Percentiles rank a stretch among this genome's conserved stretches.
phyloP scores from a whole-genome alignment of 2,888 invertebrate genomes.

The Oligia strigilis region DNA sequence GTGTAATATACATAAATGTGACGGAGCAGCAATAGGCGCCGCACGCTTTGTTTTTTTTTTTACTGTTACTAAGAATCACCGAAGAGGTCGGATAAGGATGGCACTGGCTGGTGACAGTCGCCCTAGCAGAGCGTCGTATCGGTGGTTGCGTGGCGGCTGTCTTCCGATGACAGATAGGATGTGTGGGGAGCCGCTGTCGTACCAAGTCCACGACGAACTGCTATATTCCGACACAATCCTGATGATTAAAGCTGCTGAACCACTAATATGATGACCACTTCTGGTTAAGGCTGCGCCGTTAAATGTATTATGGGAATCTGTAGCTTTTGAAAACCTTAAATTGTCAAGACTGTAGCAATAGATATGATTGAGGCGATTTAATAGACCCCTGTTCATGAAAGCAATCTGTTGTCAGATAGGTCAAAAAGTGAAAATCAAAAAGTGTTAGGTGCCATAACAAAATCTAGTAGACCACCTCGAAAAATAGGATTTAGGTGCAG shows the following conservation, averaged over 20 bases:
- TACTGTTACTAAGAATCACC: background rate
- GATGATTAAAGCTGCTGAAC: background rate
- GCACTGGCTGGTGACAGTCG: background rate
- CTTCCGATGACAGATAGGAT: background rate
- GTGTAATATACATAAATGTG: background rate
- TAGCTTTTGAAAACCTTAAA: background rate
- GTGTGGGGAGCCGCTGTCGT: background rate
- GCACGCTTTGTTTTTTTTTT: background rate
- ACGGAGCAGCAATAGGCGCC: background rate
- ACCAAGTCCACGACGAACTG: background rate
- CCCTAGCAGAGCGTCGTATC: background rate
- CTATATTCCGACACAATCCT: background rate
- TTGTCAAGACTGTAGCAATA: background rate
- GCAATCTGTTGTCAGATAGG: background rate
- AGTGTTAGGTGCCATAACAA: background rate
- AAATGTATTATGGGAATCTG: background rate
- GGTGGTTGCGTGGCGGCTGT: background rate
- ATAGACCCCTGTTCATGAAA: background rate
- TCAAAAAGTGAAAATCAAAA: too few relatives aligned
- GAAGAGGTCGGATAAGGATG: background rate
- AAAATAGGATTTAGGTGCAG: too few relatives aligned
- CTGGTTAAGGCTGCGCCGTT: background rate
- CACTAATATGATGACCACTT: background rate
- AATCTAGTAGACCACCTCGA: background rate
- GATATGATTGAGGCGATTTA: background rate